Evolutionary conservation across 2,797 vertebrate species (phyloP).

Genomic region (Pantherophis vulpinus): DNA sequence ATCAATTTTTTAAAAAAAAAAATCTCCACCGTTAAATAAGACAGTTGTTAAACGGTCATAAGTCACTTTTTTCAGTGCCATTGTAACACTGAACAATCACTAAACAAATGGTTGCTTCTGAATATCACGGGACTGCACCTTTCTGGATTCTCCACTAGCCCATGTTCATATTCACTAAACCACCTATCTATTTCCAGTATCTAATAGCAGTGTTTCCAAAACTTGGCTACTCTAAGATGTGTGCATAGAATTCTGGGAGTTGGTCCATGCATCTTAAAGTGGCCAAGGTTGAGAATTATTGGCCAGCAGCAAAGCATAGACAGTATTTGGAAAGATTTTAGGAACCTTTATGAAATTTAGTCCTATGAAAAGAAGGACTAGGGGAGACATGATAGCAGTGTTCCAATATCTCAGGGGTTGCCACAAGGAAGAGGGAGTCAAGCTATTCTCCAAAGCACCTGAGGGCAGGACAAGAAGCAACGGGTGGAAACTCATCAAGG

Average conservation of each 20-base stretch:
- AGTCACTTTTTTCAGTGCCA: not conserved
- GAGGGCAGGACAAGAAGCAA: no score
- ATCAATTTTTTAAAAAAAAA: not conserved
- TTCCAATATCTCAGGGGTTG: no score
- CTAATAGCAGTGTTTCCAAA: not conserved
- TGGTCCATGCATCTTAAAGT: no score
- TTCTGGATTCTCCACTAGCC: not conserved
- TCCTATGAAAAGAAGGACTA: no score
- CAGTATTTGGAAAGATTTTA: not conserved
- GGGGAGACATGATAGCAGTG: no score
- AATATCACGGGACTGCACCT: not conserved
- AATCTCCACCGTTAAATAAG: not conserved
- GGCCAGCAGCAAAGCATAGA: no score
- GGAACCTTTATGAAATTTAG: no score
- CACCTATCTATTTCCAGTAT: not conserved
- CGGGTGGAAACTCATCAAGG: no score
- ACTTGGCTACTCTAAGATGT: not conserved
- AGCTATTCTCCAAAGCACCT: no score
- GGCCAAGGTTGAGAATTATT: no score
- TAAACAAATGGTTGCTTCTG: not conserved
- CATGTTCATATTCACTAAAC: not conserved
- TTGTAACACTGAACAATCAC: not conserved
- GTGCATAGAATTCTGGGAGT: no score
- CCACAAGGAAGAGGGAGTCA: no score
- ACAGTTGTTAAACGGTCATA: not conserved